Percentiles rank a stretch among this genome's conserved stretches.
Conservation (phyloP, 2,888 invertebrate species). For the Dicycla oo region DNA sequence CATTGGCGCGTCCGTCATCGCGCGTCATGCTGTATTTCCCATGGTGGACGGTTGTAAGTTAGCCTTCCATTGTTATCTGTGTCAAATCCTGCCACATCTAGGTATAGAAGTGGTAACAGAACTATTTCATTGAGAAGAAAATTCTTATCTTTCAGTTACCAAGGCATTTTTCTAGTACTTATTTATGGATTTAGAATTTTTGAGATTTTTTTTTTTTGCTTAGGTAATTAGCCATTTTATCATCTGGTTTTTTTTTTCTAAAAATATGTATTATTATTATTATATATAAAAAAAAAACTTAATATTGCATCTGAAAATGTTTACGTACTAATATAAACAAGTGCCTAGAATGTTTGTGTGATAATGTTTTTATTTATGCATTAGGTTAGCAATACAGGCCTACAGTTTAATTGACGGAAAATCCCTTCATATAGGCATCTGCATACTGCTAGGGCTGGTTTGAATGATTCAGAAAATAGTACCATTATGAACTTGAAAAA, state of each 20-base stretch:
- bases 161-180: neutral
- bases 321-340: slow-evolving; percentile 19
- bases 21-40: neutral
- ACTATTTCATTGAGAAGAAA: neutral
- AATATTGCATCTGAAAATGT: slow-evolving; percentile 15
- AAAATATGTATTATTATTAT: no score
- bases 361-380: slow-evolving; percentile 42
- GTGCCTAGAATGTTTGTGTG: slow-evolving; percentile 19
- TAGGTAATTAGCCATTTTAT: neutral
- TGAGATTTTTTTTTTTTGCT: neutral
- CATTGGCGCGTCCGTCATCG: slow-evolving; percentile 3
- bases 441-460: neutral
- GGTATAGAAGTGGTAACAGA: neutral
- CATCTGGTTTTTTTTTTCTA: neutral
- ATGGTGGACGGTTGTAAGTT: neutral
- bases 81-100: slow-evolving; percentile 10
- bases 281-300: neutral
- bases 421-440: slow-evolving; percentile 20
- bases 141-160: neutral
- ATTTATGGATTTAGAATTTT: neutral
- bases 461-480: neutral
- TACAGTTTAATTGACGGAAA: slow-evolving; percentile 35
- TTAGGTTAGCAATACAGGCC: slow-evolving; percentile 25
- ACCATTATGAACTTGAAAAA: neutral
- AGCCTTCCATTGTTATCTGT: slow-evolving; percentile 18